These are phyloP conservation scores for Xiphophorus hellerii DNA, from an alignment of 2,113 vertebrate genomes.

Conservation along the genomic window DNA sequence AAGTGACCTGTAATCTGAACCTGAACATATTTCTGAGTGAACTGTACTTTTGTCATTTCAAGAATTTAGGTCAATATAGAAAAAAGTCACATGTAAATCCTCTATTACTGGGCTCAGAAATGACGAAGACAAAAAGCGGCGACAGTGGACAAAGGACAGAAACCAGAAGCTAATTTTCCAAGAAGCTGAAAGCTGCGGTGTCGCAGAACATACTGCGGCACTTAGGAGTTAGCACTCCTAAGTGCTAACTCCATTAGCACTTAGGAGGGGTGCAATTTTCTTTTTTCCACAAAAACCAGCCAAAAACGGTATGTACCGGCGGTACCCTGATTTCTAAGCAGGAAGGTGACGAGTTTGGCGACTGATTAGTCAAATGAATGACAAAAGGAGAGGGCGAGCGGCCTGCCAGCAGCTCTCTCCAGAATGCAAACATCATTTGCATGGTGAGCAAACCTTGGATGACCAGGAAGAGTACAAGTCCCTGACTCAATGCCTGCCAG, in stretches of 20 bases:
- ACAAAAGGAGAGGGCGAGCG: conserved; percentile 8
- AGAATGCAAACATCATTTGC: background rate
- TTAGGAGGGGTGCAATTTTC: background rate
- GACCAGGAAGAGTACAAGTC: background rate
- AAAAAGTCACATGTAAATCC: background rate
- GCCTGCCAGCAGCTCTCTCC: background rate
- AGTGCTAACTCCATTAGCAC: background rate
- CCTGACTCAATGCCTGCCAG: background rate
- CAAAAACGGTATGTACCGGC: background rate
- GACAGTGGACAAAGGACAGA: background rate
- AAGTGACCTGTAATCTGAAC: background rate
- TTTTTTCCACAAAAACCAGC: background rate
- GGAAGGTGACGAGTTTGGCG: background rate
- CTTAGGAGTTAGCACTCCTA: too few species aligned
- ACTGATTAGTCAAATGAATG: conserved; percentile 16
- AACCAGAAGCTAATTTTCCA: background rate
- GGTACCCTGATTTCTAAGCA: background rate
- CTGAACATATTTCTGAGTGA: background rate
- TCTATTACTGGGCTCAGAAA: background rate
- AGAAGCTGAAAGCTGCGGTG: background rate
- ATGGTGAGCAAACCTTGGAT: background rate
- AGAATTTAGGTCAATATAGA: conserved; percentile 8
- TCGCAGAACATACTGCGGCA: background rate
- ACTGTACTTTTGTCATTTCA: background rate
- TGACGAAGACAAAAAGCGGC: background rate